Evolutionary conservation across 2,888 invertebrate species (phyloP), one percentile per base, ranked within the genome.

Genomic region (Chrysolina oricalcia): DNA sequence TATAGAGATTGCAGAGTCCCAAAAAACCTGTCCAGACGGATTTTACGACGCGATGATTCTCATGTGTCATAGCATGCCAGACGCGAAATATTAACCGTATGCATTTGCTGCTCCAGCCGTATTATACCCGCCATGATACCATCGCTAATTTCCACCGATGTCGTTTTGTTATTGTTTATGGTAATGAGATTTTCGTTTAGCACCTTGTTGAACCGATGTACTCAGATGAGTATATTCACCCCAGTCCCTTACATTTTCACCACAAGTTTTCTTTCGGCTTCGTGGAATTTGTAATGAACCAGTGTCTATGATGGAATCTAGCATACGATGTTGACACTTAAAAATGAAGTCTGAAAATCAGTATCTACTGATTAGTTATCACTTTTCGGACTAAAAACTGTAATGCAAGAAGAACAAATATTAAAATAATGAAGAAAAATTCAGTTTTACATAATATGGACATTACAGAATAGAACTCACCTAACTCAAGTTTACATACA

Each of bases 41-140:
- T 81, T 81, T 81, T 80, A 81, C 80, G 80, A 80, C 76, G 78
- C 77, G 79, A 76, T 81, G 81, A 81, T 80, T 81, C 72, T 75
- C 67, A 75, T 75, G 62, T 59, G 75, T 75, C 75, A 75, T 66
- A 72, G 72, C 72, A 48, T 65, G 75, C 72, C 59, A 75, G 75
- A 75, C 75, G 56, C 56, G 64, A 64, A 56, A 74, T 69, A 69
- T 73, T 68, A 74, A 74, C 56, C 65, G 59, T 74, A 74, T 74
- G 19, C 50, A 53, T 17, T 53, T 53, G 73, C 73, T 35, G 63
- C 27, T 66, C 41, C 62, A 35, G 46, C 23, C 35, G 53, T 41
- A 62, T 50, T n/a, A 40, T 3, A 48, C 63, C 73, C 21, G 53
- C 62, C 17, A 43, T 46, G 69, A 73, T 73, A 67, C 73, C 68